Evolutionary conservation across 2,797 vertebrate genomes (phyloP), one percentile per base, ranked within the genome.

Genomic region (Naso thynnoides): DNA sequence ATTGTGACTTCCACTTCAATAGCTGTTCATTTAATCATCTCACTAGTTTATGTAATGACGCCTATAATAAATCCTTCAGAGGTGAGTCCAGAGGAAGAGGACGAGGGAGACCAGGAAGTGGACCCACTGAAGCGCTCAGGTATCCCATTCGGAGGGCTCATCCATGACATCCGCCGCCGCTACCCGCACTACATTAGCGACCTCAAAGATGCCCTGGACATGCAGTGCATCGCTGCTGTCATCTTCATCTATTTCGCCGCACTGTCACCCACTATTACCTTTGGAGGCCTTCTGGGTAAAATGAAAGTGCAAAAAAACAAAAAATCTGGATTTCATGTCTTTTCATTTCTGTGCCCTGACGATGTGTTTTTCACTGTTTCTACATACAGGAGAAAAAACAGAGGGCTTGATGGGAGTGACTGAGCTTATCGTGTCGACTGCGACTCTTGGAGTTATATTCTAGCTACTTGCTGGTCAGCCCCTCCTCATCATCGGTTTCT

Each of bases 211-310:
- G 94, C 96, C 3, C 29, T 99, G 90, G 96, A 98, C 94, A 95
- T 93, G 78, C 98, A 99, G 92, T 99, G 98, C 44, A 39, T 99
- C 50, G 97, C 97, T 0, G 97, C 97, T 0, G 94, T 98, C 82
- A 96, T 99, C 83, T 99, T 99, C 92, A 99, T 99, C 93, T 99
- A 99, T 88, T 99, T 99, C 8, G 97, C 97, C 2, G 97, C 97
- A 44, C 95, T 99, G 86, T 98, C 97, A 14, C 97, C 97, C 23
- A 97, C 97, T 71, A 97, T 98, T 89, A 97, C 97, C 74, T 98
- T 99, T 9, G 98, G 98, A 89, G 98, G 98, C 74, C 94, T 99
- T 86, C 93, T 99, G 92, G 97, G 97, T 97, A 93, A 88, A 23
- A 6, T 4, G 10, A 61, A 23, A 6, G n/a, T n/a, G 5, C 11